Evolutionary conservation across 2,797 vertebrate species (phyloP).

Genomic region (Hybognathus amarus): DNA sequence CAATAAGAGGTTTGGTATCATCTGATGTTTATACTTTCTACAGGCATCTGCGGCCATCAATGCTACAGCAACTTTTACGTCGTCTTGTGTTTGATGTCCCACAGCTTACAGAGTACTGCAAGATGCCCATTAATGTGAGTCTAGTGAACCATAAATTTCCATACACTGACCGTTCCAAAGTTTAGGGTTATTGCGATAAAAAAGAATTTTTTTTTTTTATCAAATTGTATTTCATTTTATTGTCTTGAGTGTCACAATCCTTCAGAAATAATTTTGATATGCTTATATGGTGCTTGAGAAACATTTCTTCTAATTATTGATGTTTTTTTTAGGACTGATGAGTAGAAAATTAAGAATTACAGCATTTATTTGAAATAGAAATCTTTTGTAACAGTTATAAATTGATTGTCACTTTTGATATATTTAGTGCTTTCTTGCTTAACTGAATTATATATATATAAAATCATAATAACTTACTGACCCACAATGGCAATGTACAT

Average conservation of each 20-base stretch:
- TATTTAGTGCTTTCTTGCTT: background rate
- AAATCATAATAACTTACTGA: background rate
- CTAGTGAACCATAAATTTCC: background rate
- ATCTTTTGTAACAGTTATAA: background rate
- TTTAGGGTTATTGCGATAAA: background rate
- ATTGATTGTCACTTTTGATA: background rate
- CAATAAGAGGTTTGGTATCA: background rate
- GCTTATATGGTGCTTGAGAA: background rate
- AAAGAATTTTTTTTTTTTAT: background rate
- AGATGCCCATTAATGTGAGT: conserved; percentile 91
- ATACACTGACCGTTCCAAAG: background rate
- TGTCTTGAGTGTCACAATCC: background rate
- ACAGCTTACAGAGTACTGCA: conserved; percentile 92
- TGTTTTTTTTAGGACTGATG: background rate
- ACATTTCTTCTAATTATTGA: background rate
- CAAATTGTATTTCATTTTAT: background rate
- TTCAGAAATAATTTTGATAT: background rate
- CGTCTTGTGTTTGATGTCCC: conserved; percentile 98
- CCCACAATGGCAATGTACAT: background rate
- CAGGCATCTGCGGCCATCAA: conserved; percentile 93
- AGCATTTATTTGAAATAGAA: background rate
- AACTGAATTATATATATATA: background rate
- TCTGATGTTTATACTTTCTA: conserved; percentile 27
- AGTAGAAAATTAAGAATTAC: background rate
- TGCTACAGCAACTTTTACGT: conserved; percentile 95